Evolutionary conservation across 2,888 invertebrate species (phyloP), one percentile per base, ranked within the genome.

Genomic region (Eupithecia subumbrata): DNA sequence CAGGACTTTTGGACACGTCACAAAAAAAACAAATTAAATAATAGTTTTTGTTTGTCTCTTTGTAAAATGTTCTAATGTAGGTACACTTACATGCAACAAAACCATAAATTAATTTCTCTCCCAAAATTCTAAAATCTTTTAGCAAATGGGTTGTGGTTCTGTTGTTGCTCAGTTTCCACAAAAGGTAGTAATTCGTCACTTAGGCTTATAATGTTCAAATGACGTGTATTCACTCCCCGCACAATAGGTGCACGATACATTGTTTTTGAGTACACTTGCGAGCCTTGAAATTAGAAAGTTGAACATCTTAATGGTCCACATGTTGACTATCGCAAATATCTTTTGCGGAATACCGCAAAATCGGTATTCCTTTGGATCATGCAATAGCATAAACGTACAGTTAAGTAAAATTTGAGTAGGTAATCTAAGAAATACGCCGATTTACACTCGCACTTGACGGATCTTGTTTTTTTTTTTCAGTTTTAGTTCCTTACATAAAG

Each of bases 201-300:
- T 79, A 83, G 77, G 85, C 81, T 83, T 85, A 81, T 86, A 86
- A 86, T 85, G 85, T 84, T 81, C 81, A 82, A 82, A 83, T 86
- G 81, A 85, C 83, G 84, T 86, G 84, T 82, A 82, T 82, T 85
- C 82, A 82, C 83, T 81, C 76, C 75, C 69, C 80, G 79, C 82
- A 87, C 85, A 87, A 87, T 81, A 82, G 82, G 74, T 82, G 84
- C 83, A 82, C 76, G 78, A 80, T 72, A 84, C 84, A 85, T 84
- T 84, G 83, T 79, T 78, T 73, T 69, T 74, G 75, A 67, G 67
- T 75, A 69, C 66, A 69, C 74, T 73, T 56, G 37, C 71, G 73
- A 76, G 73, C 69, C 76, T 71, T 75, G 76, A 80, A 70, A 52
- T 34, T 43, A 45, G 30, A 16, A 45, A 40, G 4, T 30, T 45